Conservation (phyloP, 2,113 vertebrate species). For the Mesitornis unicolor region DNA sequence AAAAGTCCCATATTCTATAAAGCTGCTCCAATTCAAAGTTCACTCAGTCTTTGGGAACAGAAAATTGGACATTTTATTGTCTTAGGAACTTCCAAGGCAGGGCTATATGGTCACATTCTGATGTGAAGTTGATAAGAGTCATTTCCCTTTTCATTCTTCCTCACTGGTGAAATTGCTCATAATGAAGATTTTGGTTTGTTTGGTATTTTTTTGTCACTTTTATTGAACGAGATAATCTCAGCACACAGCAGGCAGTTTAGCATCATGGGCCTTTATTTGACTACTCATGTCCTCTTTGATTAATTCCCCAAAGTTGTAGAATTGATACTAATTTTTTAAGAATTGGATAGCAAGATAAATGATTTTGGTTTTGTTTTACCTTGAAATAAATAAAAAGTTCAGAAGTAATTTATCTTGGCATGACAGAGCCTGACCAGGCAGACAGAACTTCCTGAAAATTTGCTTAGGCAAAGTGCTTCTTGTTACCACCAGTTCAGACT, state of each 20-base stretch:
- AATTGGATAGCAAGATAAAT: neutral
- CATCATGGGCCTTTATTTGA: neutral
- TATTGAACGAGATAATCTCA: neutral
- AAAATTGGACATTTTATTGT: neutral
- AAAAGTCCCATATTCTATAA: neutral
- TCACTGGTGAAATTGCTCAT: neutral
- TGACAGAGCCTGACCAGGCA: neutral
- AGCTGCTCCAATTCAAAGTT: neutral
- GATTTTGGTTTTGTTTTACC: neutral
- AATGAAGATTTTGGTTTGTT: neutral
- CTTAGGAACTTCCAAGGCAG: neutral
- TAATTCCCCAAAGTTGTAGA: neutral
- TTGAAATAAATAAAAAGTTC: constrained; percentile 1
- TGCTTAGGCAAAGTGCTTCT: neutral
- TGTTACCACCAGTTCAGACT: neutral
- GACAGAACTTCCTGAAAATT: neutral
- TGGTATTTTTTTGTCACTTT: neutral
- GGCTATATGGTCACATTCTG: neutral
- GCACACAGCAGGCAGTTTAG: neutral
- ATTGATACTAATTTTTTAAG: constrained; percentile 29
- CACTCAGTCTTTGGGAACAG: neutral
- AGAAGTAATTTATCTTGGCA: constrained; percentile 16
- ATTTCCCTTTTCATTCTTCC: neutral
- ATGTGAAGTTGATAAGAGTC: neutral
- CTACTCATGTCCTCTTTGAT: neutral